These are phyloP conservation scores for Xiphophorus maculatus DNA, from an alignment of 2,113 vertebrate genomes.

Conservation along the genomic window DNA sequence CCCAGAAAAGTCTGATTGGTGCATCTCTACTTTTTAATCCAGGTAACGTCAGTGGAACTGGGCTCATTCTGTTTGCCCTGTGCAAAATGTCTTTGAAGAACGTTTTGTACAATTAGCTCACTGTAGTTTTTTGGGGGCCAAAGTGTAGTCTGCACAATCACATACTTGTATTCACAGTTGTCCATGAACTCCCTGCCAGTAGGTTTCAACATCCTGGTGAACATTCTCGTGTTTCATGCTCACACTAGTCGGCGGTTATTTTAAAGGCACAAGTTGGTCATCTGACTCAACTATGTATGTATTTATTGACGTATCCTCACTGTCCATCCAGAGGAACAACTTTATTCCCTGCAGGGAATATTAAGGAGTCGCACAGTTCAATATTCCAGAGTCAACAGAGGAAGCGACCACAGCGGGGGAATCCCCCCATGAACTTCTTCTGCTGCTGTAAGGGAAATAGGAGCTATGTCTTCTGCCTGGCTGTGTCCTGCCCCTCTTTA, in stretches of 20 bases:
- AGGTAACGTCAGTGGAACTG: too few species aligned
- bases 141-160: not conserved
- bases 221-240: conserved; percentile 40
- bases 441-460: conserved; percentile 56
- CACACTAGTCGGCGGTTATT: conserved; percentile 3
- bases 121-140: not conserved
- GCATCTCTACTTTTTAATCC: too few species aligned
- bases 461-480: conserved; percentile 48
- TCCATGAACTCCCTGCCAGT: not conserved
- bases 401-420: conserved; percentile 50
- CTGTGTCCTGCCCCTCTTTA: conserved; percentile 34
- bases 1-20: too few species aligned
- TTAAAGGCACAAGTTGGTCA: conserved; percentile 12
- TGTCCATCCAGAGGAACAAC: too few species aligned
- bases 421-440: conserved; percentile 44
- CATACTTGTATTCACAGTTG: not conserved
- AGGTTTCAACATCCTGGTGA: conserved; percentile 13
- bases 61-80: too few species aligned
- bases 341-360: not conserved
- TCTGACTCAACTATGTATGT: not conserved
- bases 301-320: too few species aligned
- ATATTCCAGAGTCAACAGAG: conserved; percentile 37
- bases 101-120: not conserved
- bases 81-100: too few species aligned
- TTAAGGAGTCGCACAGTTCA: not conserved